phyloP scores from a whole-genome alignment of 2,113 vertebrate genomes.

The Cephalopholis sonnerati region DNA sequence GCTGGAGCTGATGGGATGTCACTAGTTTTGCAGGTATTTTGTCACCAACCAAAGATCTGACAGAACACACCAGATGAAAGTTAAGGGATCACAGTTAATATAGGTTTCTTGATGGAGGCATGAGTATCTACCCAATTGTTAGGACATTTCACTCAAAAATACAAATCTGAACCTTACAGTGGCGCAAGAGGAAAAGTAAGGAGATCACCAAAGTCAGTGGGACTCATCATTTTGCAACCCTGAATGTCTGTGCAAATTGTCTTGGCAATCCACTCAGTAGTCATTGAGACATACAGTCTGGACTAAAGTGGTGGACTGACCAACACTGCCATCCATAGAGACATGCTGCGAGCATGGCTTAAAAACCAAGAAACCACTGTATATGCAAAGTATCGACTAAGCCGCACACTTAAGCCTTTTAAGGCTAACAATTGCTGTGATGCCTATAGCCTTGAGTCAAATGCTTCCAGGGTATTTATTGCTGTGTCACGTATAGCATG shows the following conservation, averaged over 20 bases:
- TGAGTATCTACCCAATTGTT: no score
- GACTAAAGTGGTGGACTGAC: background rate
- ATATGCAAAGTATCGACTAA: background rate
- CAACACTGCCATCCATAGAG: background rate
- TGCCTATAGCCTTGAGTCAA: conserved; percentile 1
- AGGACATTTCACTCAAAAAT: background rate
- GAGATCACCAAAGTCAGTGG: background rate
- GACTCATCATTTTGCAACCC: no score
- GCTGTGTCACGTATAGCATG: conserved; percentile 56
- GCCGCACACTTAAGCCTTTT: conserved; percentile 4
- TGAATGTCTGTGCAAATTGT: no score
- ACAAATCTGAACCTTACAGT: background rate
- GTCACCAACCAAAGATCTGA: background rate
- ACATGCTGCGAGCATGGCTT: background rate
- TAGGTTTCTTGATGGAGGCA: background rate
- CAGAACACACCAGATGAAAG: background rate
- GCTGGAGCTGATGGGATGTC: background rate
- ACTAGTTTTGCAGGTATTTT: background rate
- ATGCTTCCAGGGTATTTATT: conserved; percentile 15
- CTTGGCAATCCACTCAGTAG: background rate
- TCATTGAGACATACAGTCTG: background rate
- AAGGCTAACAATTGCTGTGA: background rate
- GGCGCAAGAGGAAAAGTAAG: background rate
- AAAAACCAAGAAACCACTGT: background rate
- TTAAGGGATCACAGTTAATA: background rate